Evolutionary conservation across 2,888 invertebrate genomes (phyloP), one percentile per base, ranked within the genome.

Genomic region (Tenthredo scrophulariae): DNA sequence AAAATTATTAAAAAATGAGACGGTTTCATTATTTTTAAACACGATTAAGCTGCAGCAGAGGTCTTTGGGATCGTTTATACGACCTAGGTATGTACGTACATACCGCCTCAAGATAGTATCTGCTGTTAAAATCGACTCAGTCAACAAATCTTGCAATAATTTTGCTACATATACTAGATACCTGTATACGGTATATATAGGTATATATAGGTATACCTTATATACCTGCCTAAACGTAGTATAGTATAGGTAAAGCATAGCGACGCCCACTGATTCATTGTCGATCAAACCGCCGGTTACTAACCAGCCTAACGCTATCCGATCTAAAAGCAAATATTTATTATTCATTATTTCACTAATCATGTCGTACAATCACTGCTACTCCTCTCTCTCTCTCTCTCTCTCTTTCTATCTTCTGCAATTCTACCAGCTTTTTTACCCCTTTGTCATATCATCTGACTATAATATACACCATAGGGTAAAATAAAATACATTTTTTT

Each of bases 301-400:
- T 74, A 74, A 26, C 62, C 13, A 40, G 72, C 40, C 10, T 43
- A 10, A 37, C 72, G 67, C 22, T 74, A 74, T 74, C 72, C 72
- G 72, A 74, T 74, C 72, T 22, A 13, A 74, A 40, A 40, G 72
- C n/a, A 74, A 74, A 74, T 74, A 67, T 67, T 67, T 67, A 67
- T 74, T 74, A 74, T 74, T 74, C 37, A 74, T 74, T 43, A 74
- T 74, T 40, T 43, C 40, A 40, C 72, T 74, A 74, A 74, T 74
- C 72, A 67, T 67, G 43, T 43, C 22, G 43, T 4, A 46, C 46
- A 43, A 43, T 43, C 72, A 74, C n/a, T 43, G 72, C n/a, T 40
- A 54, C 10, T 5, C n/a, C 54, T n/a, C n/a, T 7, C 18, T 7
- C 22, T 6, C 67, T 29, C 26, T 29, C 67, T 15, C 15, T 15